Evolutionary conservation across 2,113 vertebrate genomes (phyloP), one percentile per base, ranked within the genome.

Genomic region (Hydropotes inermis): DNA sequence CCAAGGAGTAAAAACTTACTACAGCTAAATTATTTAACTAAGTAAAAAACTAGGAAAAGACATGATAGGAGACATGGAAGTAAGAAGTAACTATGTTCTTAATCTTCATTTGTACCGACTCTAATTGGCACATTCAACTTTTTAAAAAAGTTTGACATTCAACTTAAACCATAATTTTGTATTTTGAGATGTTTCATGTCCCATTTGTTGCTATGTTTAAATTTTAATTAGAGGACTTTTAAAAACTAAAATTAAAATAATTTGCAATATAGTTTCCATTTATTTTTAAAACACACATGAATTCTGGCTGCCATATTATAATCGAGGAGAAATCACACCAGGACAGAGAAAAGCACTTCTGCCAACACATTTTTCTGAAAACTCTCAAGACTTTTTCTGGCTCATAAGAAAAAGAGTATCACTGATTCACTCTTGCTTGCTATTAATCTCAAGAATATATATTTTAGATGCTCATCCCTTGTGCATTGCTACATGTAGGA

Each of bases 151-250:
- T 82, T 94, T 95, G 93, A 97, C 36, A 74, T 94, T 93, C 47
- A 61, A 52, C 0, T 1, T 76, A 60, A 94, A 89, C 12, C 87
- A 98, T 92, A 67, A 88, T 97, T 95, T 85, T 85, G 12, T 93
- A 54, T 91, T 95, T 98, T 96, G 81, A 88, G 98, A 97, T 97
- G 79, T 87, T 94, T 87, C 61, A 83, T 55, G 36, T 97, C 21
- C 12, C 84, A 89, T 78, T 93, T 85, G 81, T 45, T 83, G 19
- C n/a, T 96, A 89, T n/a, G 11, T 52, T 87, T 82, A 95, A 82
- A 96, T 90, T 93, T 95, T 84, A 98, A 79, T 90, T 82, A 92
- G 23, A 86, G 8, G 19, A 30, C 10, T 85, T 84, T 90, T 57
- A 27, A 87, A 95, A 97, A 39, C 10, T 28, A 93, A 70, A 87